A percentile compares a stretch with the other conserved stretches of the same genome.
phyloP scores from a whole-genome alignment of 2,797 vertebrate genomes.

The Hybognathus amarus region DNA sequence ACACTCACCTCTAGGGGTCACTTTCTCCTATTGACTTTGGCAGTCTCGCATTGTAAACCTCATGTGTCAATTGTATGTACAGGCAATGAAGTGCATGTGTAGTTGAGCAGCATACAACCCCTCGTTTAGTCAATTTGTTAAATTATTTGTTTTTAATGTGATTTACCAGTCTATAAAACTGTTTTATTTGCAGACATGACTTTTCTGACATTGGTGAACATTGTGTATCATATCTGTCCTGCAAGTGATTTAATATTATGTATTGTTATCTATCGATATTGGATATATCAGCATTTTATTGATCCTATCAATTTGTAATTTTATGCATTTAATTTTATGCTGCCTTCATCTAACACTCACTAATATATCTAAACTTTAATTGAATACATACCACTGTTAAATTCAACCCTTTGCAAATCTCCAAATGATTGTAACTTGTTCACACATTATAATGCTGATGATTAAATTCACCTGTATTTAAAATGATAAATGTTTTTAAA shows the following conservation, averaged over 20 bases:
- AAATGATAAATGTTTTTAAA: not conserved
- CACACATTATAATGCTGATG: not conserved
- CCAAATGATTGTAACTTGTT: not conserved
- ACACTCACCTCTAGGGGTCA: conserved; percentile 53
- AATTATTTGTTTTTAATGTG: conserved; percentile 16
- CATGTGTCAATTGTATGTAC: conserved; percentile 46
- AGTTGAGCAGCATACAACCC: not conserved
- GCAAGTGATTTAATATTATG: not conserved
- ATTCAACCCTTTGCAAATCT: not conserved
- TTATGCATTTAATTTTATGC: not conserved
- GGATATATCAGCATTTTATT: not conserved
- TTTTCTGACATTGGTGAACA: not conserved
- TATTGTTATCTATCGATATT: not conserved
- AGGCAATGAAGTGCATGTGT: not conserved
- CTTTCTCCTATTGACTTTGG: conserved; percentile 53
- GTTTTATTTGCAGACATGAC: not conserved
- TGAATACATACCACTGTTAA: not conserved
- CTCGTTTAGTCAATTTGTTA: conserved; percentile 29
- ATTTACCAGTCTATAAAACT: not conserved
- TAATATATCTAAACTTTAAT: not conserved
- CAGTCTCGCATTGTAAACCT: conserved; percentile 45
- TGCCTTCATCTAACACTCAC: no score
- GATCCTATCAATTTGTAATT: not conserved
- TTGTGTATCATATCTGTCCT: not conserved
- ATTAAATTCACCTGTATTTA: not conserved